A percentile compares a stretch with the other conserved stretches of the same genome.
Evolutionary conservation across 2,888 invertebrate species (phyloP).

Genomic region (Nomada flava): DNA sequence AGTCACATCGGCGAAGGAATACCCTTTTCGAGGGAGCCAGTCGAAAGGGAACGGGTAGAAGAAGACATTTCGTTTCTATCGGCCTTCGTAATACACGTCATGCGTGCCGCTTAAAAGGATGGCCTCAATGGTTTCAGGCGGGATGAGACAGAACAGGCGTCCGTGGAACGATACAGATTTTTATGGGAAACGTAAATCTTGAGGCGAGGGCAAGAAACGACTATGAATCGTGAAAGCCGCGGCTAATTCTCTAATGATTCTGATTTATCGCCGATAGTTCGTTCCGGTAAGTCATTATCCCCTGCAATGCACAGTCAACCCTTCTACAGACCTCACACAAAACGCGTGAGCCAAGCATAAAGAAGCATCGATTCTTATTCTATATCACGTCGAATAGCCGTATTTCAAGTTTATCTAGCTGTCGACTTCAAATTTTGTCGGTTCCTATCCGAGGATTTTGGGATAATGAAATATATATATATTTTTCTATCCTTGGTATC

Average conservation of each 20-base stretch:
- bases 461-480: too few relatives aligned
- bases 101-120: constrained; percentile 9
- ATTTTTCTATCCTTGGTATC: too few relatives aligned
- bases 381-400: neutral
- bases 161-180: constrained; percentile 64
- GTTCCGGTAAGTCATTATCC: constrained; percentile 63
- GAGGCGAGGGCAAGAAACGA: constrained; percentile 59
- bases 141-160: constrained; percentile 20
- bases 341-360: neutral
- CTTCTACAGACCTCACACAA: constrained; percentile 45
- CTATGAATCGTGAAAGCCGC: constrained; percentile 66
- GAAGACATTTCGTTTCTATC: constrained; percentile 66
- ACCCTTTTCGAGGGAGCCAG: constrained; percentile 4
- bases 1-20: constrained; percentile 4
- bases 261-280: constrained; percentile 70
- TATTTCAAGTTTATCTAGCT: neutral
- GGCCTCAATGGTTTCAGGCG: neutral
- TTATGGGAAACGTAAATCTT: constrained; percentile 67
- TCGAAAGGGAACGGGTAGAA: constrained; percentile 39
- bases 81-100: constrained; percentile 61
- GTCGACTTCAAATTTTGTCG: neutral
- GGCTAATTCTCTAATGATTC: constrained; percentile 76
- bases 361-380: constrained; percentile 43
- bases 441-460: too few relatives aligned
- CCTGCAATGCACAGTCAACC: constrained; percentile 24